phyloP scores from a whole-genome alignment of 2,113 vertebrate genomes.

The Tor tambroides region DNA sequence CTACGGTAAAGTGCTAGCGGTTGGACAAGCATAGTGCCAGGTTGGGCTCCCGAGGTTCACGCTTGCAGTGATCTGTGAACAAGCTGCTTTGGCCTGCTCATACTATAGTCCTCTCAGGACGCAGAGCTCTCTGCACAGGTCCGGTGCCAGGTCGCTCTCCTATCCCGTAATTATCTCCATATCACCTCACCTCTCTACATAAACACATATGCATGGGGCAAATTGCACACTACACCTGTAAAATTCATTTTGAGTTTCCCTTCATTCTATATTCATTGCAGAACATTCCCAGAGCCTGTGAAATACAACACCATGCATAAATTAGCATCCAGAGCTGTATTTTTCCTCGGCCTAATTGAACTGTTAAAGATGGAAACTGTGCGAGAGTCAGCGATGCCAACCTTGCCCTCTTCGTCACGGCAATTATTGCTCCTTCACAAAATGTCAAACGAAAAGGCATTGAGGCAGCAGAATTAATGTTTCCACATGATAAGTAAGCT shows the following conservation, averaged over 20 bases:
- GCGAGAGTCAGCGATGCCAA: slow-evolving; percentile 32
- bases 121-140: slow-evolving; percentile 36
- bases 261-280: background rate
- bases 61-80: slow-evolving; percentile 74
- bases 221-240: background rate
- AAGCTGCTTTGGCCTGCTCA: slow-evolving; percentile 72
- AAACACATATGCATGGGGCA: slow-evolving; percentile 47
- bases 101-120: slow-evolving; percentile 54
- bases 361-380: background rate
- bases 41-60: slow-evolving; percentile 71
- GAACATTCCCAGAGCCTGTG: background rate
- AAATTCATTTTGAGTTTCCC: background rate
- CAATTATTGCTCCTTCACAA: slow-evolving; percentile 35
- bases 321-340: background rate
- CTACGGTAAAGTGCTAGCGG: slow-evolving; percentile 1
- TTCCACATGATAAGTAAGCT: slow-evolving; percentile 78
- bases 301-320: background rate
- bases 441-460: slow-evolving; percentile 63
- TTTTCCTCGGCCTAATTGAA: slow-evolving; percentile 4
- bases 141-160: background rate
- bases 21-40: slow-evolving; percentile 62
- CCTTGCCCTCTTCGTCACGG: slow-evolving; percentile 1
- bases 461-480: slow-evolving; percentile 78
- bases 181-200: slow-evolving; percentile 44
- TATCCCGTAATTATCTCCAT: slow-evolving; percentile 60